Evolutionary conservation across 2,113 vertebrate species (phyloP).

Genomic region (pig (Sus scrofa)): T2T-Sscrofa CM000817.6:157900501-157901000

Average conservation of each 20-base stretch:
- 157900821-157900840: not conserved
- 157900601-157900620: not conserved
- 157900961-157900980: not conserved
- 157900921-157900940: not conserved
- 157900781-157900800: not conserved
- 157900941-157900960: not conserved
- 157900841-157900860: not conserved
- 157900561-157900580: not conserved
- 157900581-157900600: not conserved
- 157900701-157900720: not conserved
- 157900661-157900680: not conserved
- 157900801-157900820: not conserved
- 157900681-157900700: not conserved
- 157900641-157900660: not conserved
- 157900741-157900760: not conserved
- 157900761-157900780: not conserved
- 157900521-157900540: not conserved
- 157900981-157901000: not conserved
- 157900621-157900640: not conserved
- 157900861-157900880: not conserved
- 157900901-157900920: not conserved
- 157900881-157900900: not conserved
- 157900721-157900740: not conserved
- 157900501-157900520: not conserved
- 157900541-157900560: not conserved